phyloP scores from a whole-genome alignment of 2,888 invertebrate genomes.

The Drosophila bunnanda region DNA sequence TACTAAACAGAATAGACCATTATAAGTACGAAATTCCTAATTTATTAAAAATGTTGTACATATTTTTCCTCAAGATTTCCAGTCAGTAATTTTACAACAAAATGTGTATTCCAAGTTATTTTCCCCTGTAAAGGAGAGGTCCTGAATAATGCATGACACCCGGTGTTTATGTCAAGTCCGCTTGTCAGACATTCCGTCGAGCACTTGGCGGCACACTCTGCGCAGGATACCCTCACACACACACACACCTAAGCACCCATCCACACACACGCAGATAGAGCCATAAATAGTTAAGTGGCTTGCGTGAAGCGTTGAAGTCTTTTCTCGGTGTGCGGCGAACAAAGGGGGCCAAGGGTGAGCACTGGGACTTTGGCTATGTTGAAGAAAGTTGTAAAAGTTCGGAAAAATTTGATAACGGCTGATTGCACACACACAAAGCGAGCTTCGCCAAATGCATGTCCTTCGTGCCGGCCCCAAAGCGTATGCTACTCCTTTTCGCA shows the following conservation, averaged over 20 bases:
- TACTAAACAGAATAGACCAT: not conserved
- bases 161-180: conserved; percentile 41
- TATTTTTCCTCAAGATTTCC: not conserved
- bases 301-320: conserved; percentile 49
- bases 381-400: conserved; percentile 50
- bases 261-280: not conserved
- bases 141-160: conserved; percentile 40
- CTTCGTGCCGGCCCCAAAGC: conserved; percentile 25
- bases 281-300: conserved; percentile 52
- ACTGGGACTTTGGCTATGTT: conserved; percentile 27
- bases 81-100: not conserved
- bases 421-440: conserved; percentile 62
- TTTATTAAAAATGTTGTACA: not conserved
- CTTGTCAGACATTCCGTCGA: conserved; percentile 32
- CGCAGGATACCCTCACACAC: conserved; percentile 9
- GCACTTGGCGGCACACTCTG: conserved; percentile 23
- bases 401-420: conserved; percentile 69
- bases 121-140: not conserved
- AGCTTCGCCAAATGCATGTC: conserved; percentile 15
- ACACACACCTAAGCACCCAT: not conserved
- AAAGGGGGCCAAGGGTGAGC: conserved; percentile 6
- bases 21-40: not conserved
- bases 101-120: not conserved
- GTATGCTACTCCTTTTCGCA: conserved; percentile 43
- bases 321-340: conserved; percentile 1